These are phyloP conservation scores for Prosapia bicincta DNA, from an alignment of 2,888 invertebrate species.

Conservation along the genomic window DNA sequence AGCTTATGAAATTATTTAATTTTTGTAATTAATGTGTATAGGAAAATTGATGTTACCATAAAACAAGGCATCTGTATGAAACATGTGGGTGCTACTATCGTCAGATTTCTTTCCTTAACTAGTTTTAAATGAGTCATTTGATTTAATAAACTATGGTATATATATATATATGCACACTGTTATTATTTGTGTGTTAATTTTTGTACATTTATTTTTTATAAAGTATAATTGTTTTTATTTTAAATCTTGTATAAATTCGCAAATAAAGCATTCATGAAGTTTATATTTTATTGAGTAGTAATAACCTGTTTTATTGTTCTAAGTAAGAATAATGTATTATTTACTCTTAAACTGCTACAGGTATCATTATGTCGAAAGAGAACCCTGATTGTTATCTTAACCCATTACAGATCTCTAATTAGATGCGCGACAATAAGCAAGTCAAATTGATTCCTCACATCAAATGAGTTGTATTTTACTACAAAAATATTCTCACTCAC, in stretches of 20 bases:
- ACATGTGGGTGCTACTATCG: not conserved
- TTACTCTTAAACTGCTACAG: no score
- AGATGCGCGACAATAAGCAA: no score
- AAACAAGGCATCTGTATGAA: not conserved
- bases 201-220: slow-evolving; percentile 27
- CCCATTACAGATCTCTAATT: no score
- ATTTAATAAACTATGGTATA: not conserved
- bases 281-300: not conserved
- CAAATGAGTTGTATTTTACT: no score
- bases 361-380: no score
- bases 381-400: no score
- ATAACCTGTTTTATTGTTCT: no score
- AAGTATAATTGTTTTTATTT: slow-evolving; percentile 13
- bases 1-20: not conserved
- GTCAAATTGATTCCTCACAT: no score
- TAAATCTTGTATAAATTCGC: slow-evolving; percentile 22
- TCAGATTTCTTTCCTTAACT: not conserved
- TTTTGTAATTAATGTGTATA: not conserved
- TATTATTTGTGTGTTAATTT: slow-evolving; percentile 10
- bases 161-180: not conserved
- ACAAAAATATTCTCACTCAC: no score
- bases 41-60: not conserved
- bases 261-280: slow-evolving; percentile 14
- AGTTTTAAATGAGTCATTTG: not conserved
- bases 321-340: no score